Percentiles rank a stretch among this genome's conserved stretches.
Conservation (phyloP, 2,888 invertebrate species). For the Heliconius hortense region DNA sequence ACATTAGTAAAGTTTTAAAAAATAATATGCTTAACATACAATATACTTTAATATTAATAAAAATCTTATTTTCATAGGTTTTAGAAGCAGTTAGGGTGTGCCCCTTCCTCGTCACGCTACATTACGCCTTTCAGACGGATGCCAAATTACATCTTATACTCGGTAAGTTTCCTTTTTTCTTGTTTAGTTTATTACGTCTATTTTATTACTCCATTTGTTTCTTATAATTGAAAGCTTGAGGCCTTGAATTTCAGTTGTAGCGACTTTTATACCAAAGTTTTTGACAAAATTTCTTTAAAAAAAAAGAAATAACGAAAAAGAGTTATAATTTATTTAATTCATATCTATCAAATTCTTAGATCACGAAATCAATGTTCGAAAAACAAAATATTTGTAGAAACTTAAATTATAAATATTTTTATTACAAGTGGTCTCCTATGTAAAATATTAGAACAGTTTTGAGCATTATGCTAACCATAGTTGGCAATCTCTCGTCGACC, state of each 20-base stretch:
- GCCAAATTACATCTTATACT: constrained; percentile 97
- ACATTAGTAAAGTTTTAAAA: not conserved
- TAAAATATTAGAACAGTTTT: not conserved
- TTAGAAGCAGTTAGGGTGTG: constrained; percentile 96
- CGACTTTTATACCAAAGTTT: too few relatives aligned
- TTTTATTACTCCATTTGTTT: not conserved
- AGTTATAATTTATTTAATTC: too few relatives aligned
- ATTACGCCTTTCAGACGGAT: constrained; percentile 99
- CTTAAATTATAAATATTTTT: too few relatives aligned
- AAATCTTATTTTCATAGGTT: constrained; percentile 79
- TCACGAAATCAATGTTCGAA: too few relatives aligned
- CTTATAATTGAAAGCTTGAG: too few relatives aligned
- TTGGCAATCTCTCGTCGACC: constrained; percentile 12
- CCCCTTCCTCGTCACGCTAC: constrained; percentile 97
- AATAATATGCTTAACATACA: too few relatives aligned
- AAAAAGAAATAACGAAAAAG: too few relatives aligned
- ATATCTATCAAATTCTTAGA: too few relatives aligned
- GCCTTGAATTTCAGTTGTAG: not conserved
- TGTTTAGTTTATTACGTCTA: not conserved
- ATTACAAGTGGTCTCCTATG: not conserved
- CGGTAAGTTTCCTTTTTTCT: constrained; percentile 84
- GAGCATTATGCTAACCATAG: not conserved
- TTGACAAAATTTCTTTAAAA: too few relatives aligned
- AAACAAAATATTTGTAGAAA: too few relatives aligned
- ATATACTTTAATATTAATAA: constrained; percentile 8